Evolutionary conservation across 2,888 invertebrate genomes (phyloP).

Genomic region (Trichogramma evanescens): DNA sequence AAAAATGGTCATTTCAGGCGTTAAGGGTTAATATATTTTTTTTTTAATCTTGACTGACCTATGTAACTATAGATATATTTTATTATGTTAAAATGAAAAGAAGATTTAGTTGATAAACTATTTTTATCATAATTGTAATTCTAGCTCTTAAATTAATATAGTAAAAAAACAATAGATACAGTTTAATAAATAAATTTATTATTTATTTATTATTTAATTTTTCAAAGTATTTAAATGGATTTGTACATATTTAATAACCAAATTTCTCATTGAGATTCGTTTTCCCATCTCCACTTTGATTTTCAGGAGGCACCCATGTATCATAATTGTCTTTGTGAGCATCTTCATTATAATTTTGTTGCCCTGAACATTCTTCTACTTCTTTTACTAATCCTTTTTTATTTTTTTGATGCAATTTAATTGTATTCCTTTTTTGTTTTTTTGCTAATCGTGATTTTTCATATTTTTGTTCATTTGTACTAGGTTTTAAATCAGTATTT

Average conservation of each 20-base stretch:
- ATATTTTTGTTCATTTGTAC: neutral
- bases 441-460: slow-evolving; percentile 17
- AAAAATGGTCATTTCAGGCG: no score
- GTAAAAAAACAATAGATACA: no score
- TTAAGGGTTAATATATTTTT: no score
- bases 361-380: neutral
- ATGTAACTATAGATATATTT: no score
- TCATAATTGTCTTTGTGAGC: slow-evolving; percentile 56
- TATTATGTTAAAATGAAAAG: no score
- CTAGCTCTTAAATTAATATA: no score
- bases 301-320: slow-evolving; percentile 70
- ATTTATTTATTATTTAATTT: no score
- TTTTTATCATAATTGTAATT: no score
- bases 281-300: slow-evolving; percentile 71
- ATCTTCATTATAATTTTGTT: slow-evolving; percentile 21
- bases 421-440: slow-evolving; percentile 25
- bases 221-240: no score
- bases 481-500: neutral
- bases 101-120: no score
- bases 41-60: no score
- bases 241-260: slow-evolving; percentile 57
- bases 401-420: slow-evolving; percentile 25
- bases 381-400: slow-evolving; percentile 25
- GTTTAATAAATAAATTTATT: no score
- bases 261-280: slow-evolving; percentile 70